Percentiles rank a stretch among this genome's conserved stretches.
These are phyloP conservation scores for Megalops atlanticus DNA, from an alignment of 2,113 vertebrate genomes.

Conservation along the genomic window DNA sequence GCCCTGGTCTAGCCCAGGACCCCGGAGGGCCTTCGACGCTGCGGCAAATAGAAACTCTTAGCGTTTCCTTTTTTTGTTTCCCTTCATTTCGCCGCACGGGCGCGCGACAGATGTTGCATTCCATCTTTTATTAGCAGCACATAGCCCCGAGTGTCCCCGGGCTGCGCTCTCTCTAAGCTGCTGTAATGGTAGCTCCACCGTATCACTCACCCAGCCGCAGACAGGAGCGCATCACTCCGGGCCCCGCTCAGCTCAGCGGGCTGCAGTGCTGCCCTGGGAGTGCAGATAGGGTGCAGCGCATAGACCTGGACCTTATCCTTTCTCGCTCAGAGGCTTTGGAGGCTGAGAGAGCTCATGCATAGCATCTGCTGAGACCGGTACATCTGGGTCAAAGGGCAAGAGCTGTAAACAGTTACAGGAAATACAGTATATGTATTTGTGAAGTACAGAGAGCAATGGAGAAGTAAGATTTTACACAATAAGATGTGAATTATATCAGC, in stretches of 20 bases:
- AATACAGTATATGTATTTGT: too few species aligned
- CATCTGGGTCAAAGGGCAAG: too few species aligned
- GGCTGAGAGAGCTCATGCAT: too few species aligned
- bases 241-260: background rate
- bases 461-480: too few species aligned
- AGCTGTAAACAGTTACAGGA: too few species aligned
- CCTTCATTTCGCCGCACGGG: constrained; percentile 44
- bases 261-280: background rate
- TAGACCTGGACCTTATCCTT: background rate
- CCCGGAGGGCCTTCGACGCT: constrained; percentile 18
- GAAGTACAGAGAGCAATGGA: too few species aligned
- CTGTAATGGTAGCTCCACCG: background rate
- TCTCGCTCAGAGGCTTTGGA: too few species aligned
- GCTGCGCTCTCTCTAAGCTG: background rate
- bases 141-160: too few species aligned
- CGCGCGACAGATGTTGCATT: constrained; percentile 36
- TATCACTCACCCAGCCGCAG: background rate
- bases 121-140: background rate
- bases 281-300: background rate
- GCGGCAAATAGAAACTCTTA: constrained; percentile 27
- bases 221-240: background rate
- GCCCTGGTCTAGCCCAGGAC: constrained; percentile 3
- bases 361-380: too few species aligned
- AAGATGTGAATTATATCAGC: too few species aligned
- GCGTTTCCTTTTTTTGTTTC: constrained; percentile 30